phyloP scores from a whole-genome alignment of 2,888 invertebrate species.

The Lepidonotus clava region DNA sequence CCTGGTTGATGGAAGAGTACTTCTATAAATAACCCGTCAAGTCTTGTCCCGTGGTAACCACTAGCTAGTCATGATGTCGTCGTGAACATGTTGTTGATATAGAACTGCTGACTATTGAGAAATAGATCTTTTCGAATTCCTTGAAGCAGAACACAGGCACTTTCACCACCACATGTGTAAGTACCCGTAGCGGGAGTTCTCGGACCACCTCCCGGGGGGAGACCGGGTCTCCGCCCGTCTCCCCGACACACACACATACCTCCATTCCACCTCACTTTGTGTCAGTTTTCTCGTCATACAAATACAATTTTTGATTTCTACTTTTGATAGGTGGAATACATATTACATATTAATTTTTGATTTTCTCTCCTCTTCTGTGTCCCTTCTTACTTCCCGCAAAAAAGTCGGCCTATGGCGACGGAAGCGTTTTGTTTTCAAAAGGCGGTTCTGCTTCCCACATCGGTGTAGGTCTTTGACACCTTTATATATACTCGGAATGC shows the following conservation, averaged over 20 bases:
- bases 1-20: background rate
- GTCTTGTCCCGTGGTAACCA: background rate
- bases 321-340: background rate
- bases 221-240: background rate
- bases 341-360: background rate
- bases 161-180: constrained; percentile 23
- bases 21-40: background rate
- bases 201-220: background rate
- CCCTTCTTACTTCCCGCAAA: constrained; percentile 52
- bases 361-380: constrained; percentile 55
- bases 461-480: constrained; percentile 60
- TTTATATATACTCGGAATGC: background rate
- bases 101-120: constrained; percentile 49
- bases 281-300: background rate
- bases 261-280: background rate
- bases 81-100: background rate
- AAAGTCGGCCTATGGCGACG: constrained; percentile 76
- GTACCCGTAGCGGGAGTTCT: background rate
- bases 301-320: constrained; percentile 7
- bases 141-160: constrained; percentile 39
- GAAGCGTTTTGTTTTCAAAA: constrained; percentile 74
- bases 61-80: background rate
- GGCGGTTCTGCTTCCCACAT: constrained; percentile 63
- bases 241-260: background rate
- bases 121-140: constrained; percentile 51